A percentile compares a stretch with the other conserved stretches of the same genome.
Evolutionary conservation across 2,888 invertebrate species (phyloP).

Genomic region (Drosophila fulvimacula): DNA sequence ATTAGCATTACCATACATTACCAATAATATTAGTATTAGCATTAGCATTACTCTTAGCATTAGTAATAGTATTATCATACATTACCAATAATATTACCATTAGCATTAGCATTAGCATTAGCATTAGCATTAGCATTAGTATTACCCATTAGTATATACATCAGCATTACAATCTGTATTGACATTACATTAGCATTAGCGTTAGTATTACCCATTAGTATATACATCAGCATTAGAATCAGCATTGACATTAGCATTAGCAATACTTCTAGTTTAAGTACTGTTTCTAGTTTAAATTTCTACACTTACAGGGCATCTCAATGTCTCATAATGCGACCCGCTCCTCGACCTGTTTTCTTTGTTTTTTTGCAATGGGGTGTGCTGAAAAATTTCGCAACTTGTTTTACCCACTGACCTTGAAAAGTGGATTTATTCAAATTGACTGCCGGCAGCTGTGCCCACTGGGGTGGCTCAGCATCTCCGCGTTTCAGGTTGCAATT

Average conservation of each 20-base stretch:
- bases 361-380: constrained; percentile 56
- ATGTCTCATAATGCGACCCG: neutral
- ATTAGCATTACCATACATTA: neutral
- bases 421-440: constrained; percentile 80
- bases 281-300: neutral
- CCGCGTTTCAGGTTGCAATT: constrained; percentile 57
- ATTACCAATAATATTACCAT: neutral
- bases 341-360: constrained; percentile 16
- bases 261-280: no score
- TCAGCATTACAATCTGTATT: neutral
- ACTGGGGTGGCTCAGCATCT: constrained; percentile 53
- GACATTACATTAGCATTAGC: neutral
- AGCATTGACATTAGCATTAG: neutral
- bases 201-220: neutral
- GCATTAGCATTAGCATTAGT: neutral
- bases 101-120: neutral
- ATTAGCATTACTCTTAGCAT: neutral
- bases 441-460: constrained; percentile 61
- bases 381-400: constrained; percentile 69
- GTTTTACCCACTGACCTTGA: constrained; percentile 84
- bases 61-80: neutral
- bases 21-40: neutral
- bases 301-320: constrained; percentile 12
- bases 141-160: neutral
- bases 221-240: neutral